phyloP scores from a whole-genome alignment of 2,888 invertebrate genomes.

The Pediacus dermestoides region DNA sequence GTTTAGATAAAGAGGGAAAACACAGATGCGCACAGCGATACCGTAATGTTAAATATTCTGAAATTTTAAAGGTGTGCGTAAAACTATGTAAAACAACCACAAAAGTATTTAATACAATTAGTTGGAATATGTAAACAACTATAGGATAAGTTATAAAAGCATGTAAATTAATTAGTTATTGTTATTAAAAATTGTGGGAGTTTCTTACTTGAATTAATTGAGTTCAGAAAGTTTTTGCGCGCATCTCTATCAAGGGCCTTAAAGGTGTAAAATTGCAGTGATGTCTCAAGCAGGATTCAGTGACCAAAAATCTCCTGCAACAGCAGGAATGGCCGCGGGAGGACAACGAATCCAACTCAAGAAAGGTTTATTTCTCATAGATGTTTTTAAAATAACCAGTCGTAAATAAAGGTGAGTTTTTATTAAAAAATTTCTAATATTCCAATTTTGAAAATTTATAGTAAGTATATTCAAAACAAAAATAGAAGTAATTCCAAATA shows the following conservation, averaged over 20 bases:
- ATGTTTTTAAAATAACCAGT: slow-evolving; percentile 28
- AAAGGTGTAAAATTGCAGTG: slow-evolving; percentile 18
- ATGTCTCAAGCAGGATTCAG: slow-evolving; percentile 14
- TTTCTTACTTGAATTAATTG: no score
- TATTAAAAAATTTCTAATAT: no score
- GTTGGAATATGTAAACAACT: no score
- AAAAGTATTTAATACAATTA: no score
- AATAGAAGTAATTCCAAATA: no score
- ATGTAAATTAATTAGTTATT: no score
- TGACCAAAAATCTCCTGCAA: slow-evolving; percentile 23
- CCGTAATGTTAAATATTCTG: slow-evolving; percentile 17
- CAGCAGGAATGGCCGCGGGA: slow-evolving; percentile 30
- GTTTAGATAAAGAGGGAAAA: slow-evolving; percentile 45
- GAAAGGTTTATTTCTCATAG: slow-evolving; percentile 28
- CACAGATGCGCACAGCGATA: slow-evolving; percentile 36
- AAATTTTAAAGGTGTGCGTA: slow-evolving; percentile 12
- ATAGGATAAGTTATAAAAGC: no score
- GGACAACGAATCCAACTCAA: slow-evolving; percentile 25
- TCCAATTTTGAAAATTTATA: no score
- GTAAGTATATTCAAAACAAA: no score
- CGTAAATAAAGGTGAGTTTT: slow-evolving; percentile 3
- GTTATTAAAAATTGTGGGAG: no score
- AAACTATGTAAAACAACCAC: no score
- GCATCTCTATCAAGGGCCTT: slow-evolving; percentile 16
- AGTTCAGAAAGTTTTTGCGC: no score